These are phyloP conservation scores for Stegana nigrithorax DNA, from an alignment of 2,888 invertebrate genomes.

Conservation along the genomic window DNA sequence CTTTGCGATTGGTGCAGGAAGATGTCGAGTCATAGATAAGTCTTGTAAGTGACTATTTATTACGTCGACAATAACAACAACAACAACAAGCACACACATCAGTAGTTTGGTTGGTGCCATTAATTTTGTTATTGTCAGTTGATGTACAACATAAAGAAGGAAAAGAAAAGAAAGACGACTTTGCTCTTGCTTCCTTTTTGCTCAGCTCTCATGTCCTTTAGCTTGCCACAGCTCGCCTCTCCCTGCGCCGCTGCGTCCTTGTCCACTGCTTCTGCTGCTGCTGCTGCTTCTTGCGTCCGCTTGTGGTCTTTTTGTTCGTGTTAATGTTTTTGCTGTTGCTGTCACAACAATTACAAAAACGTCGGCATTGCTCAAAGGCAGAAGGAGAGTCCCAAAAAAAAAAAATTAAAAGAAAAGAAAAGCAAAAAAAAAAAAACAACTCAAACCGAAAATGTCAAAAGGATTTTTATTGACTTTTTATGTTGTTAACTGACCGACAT, in stretches of 20 bases:
- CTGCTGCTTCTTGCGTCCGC: not conserved
- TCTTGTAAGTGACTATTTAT: conserved; percentile 46
- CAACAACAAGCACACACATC: not conserved
- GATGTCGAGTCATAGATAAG: conserved; percentile 37
- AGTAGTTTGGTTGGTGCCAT: conserved; percentile 37
- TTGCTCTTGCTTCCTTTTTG: conserved; percentile 24
- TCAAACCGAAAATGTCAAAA: conserved; percentile 48
- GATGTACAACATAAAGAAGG: conserved; percentile 43
- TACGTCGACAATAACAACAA: conserved; percentile 12
- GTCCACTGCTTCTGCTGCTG: not conserved
- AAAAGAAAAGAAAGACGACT: not conserved
- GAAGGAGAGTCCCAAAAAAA: conserved; percentile 29
- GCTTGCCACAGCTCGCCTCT: not conserved
- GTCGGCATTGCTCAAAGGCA: conserved; percentile 10
- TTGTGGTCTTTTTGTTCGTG: conserved; percentile 2
- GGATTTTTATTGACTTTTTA: conserved; percentile 57
- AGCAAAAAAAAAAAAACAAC: too few species aligned
- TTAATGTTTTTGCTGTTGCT: conserved; percentile 36
- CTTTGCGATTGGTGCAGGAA: conserved; percentile 29
- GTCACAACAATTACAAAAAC: conserved; percentile 53
- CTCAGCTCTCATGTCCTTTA: conserved; percentile 10
- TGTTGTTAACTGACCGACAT: conserved; percentile 60
- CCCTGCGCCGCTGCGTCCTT: not conserved
- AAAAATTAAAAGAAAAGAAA: too few species aligned
- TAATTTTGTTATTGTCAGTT: conserved; percentile 52